Conservation (phyloP, 92 coral and sea anemone species). For the Heteractis magnifica region DNA sequence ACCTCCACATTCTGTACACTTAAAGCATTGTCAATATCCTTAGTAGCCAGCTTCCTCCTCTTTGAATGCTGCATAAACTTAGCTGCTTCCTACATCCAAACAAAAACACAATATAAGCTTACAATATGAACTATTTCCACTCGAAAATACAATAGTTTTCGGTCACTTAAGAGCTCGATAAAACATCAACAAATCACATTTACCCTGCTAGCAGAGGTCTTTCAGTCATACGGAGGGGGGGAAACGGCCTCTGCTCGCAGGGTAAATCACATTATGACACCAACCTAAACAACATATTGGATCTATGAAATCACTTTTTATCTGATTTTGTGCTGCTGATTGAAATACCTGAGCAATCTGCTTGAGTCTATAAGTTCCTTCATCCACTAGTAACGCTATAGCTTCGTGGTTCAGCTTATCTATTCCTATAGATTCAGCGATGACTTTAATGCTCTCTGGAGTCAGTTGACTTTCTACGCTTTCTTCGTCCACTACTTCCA, state of each 20-base stretch:
- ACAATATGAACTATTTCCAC: background rate
- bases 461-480: constrained; percentile 73
- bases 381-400: constrained; percentile 74
- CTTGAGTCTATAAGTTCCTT: constrained; percentile 89
- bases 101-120: background rate
- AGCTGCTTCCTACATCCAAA: constrained; percentile 68
- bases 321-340: background rate
- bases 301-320: too few relatives aligned
- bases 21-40: constrained; percentile 91
- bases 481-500: constrained; percentile 54
- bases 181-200: too few relatives aligned
- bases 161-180: too few relatives aligned
- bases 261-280: too few relatives aligned
- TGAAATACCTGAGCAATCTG: constrained; percentile 84
- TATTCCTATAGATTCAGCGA: constrained; percentile 87
- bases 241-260: too few relatives aligned
- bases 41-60: constrained; percentile 74
- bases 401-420: constrained; percentile 92
- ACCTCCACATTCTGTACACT: constrained; percentile 94
- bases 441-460: constrained; percentile 81
- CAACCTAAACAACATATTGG: too few relatives aligned
- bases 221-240: too few relatives aligned
- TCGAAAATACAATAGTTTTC: too few relatives aligned
- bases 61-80: constrained; percentile 95
- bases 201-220: too few relatives aligned